phyloP scores from a whole-genome alignment of 2,113 vertebrate species.

The Himantopus leucocephalus region DNA sequence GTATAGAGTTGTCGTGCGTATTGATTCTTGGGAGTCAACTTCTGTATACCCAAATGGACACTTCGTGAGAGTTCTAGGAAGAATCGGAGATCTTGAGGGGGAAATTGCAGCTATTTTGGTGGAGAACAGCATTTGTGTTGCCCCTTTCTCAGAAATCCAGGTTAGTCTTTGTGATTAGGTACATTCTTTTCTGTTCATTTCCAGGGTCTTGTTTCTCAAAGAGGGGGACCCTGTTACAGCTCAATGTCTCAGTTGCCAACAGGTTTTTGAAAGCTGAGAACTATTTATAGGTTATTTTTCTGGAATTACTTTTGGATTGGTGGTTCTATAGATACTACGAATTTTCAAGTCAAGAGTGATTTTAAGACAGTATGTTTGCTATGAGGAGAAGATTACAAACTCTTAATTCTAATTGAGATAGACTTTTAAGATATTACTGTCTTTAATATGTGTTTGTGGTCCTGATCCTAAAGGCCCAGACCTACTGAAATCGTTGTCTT shows the following conservation, averaged over 20 bases:
- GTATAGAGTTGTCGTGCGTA: slow-evolving; percentile 88
- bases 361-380: neutral
- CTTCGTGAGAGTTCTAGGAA: slow-evolving; percentile 89
- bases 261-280: neutral
- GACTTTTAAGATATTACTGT: neutral
- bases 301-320: neutral
- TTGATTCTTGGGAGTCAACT: slow-evolving; percentile 92
- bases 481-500: neutral
- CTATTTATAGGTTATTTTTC: neutral
- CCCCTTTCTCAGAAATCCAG: slow-evolving; percentile 94
- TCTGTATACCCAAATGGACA: slow-evolving; percentile 94
- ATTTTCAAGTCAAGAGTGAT: neutral
- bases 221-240: neutral
- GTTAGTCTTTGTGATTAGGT: slow-evolving; percentile 63
- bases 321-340: neutral
- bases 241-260: neutral
- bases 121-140: slow-evolving; percentile 88
- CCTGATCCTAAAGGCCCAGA: neutral
- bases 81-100: slow-evolving; percentile 88
- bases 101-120: slow-evolving; percentile 91
- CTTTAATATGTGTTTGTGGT: neutral
- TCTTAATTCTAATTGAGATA: neutral
- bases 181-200: neutral
- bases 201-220: neutral
- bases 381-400: neutral